Base-by-base conservation (phyloP, 2,888 invertebrate genomes). In the Megastigmus dorsalis region DNA sequence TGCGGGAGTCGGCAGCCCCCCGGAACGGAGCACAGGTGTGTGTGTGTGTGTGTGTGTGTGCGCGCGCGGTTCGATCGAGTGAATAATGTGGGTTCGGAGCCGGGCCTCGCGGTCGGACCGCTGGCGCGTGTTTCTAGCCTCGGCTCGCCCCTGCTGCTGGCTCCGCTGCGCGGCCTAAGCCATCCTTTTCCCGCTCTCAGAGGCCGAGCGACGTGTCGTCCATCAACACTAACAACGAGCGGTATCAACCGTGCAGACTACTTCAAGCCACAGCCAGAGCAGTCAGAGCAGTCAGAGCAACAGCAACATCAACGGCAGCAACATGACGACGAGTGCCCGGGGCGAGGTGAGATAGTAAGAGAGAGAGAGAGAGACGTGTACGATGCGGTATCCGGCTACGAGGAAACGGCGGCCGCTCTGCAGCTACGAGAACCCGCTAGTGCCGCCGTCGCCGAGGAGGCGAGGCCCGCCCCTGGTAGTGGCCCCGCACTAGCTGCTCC, bases 331-430 rank as follows among this genome's bases (percentile, higher is more conserved):
- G n/a, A n/a, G 60, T 7, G 59, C 54, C 41, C 60, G 43, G 50
- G 71, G 50, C 72, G 72, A 72, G 68, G 68, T 76, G 26, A 68
- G 68, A 76, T 73, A 70, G 74, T 72, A 57, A 9, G 28, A 13
- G 45, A n/a, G n/a, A n/a, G 10, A n/a, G 20, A n/a, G 60, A 52
- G 30, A 45, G 33, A 30, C 48, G 54, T 57, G 55, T 59, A 68
- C 73, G 67, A 74, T 66, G 70, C 67, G 74, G 71, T 59, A 55
- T 54, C 59, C 69, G 63, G 70, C 66, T 20, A 69, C 70, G 63
- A 67, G 70, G 67, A 74, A 55, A 74, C 72, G 74, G 68, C 74
- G 69, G 69, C 69, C 65, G 33, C 59, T 66, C 66, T 66, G 66
- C 71, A 66, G 59, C 59, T 57, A 26, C 41, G 66, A 48, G 66